Base-by-base conservation (phyloP, 2,888 invertebrate species). In the Megastigmus dorsalis region DNA sequence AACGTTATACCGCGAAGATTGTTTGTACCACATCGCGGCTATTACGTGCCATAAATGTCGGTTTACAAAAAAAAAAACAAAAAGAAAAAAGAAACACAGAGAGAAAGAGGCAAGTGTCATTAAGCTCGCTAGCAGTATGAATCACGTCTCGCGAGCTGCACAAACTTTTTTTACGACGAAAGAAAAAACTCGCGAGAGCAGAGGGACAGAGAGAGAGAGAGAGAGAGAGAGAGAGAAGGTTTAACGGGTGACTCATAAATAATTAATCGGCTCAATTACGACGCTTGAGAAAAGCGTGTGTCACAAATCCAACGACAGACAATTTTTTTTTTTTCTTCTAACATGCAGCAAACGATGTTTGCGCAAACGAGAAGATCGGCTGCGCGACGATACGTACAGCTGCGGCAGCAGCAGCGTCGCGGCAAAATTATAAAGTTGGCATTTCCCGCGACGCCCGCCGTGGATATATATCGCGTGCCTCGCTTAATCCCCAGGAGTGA, bases 381-480 rank as follows among this genome's bases (percentile, higher is more conserved):
- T n/a, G n/a, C n/a, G n/a, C n/a, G 28, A 26, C 10, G 15, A 23
- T 15, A 15, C 13, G n/a, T n/a, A n/a, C n/a, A 28, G 20, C 15
- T 20, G 30, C 13, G n/a, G 20, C 36, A 57, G 48, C 9, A 38
- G 50, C 59, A 52, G 6, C 28, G 4, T 6, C 36, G 10, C 28
- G 20, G 1, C 26, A 70, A 71, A 26, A 63, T 55, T 55, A 38
- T 45, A 38, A n/a, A 48, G 33, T 38, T 63, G 23, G 20, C 62
- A 18, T 52, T 41, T 36, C 48, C 48, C 36, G 28, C n/a, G 28
- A 43, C 30, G 15, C 10, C 26, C 15, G 45, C 20, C n/a, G n/a
- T n/a, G n/a, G n/a, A n/a, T n/a, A n/a, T n/a, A n/a, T n/a, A n/a
- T 63, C 70, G 63, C 70, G 63, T 54, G 62, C 48, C 41, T 38